phyloP scores from a whole-genome alignment of 2,888 invertebrate genomes.

The Atrina japonica region DNA sequence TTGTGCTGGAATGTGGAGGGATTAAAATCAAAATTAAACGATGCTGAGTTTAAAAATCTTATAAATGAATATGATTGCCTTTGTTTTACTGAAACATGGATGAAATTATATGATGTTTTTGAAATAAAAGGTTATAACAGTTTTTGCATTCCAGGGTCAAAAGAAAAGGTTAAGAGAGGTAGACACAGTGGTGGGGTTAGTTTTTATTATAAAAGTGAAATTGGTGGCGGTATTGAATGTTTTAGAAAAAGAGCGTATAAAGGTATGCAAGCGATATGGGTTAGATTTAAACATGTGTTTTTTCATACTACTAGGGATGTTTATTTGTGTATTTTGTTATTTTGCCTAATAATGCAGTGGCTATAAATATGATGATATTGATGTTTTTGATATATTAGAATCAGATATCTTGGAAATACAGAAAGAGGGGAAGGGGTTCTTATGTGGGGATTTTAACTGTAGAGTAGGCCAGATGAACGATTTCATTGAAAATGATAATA shows the following conservation, averaged over 20 bases:
- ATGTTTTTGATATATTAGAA: no score
- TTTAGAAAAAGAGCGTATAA: background rate
- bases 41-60: background rate
- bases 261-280: background rate
- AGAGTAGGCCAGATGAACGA: no score
- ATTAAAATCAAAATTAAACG: background rate
- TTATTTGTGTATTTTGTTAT: constrained; percentile 2
- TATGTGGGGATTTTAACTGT: no score
- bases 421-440: no score
- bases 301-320: background rate
- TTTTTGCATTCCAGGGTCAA: no score
- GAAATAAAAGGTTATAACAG: no score
- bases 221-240: background rate
- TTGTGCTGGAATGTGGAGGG: no score
- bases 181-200: background rate
- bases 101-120: background rate
- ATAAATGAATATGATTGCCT: background rate
- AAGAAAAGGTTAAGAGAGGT: no score
- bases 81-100: background rate
- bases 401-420: no score
- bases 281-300: background rate
- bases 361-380: background rate
- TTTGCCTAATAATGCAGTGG: background rate
- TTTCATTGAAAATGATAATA: no score
- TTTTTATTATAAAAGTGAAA: background rate